A percentile compares a stretch with the other conserved stretches of the same genome.
Evolutionary conservation across 2,888 invertebrate species (phyloP).

Genomic region (Pristionchus arcanus): DNA sequence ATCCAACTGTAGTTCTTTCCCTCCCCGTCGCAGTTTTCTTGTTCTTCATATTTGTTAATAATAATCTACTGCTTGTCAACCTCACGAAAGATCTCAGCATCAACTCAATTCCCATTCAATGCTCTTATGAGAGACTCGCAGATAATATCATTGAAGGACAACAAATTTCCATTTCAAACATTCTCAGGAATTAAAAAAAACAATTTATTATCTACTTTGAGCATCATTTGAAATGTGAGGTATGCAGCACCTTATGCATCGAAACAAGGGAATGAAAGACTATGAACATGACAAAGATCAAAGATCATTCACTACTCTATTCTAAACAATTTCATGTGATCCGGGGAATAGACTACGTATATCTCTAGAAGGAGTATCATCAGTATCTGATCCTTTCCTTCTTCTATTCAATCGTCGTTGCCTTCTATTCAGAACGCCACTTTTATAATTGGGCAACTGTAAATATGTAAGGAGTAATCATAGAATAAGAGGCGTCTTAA

Average conservation of each 20-base stretch:
- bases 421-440: conserved; percentile 32
- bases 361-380: not conserved
- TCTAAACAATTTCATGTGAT: not conserved
- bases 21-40: conserved; percentile 54
- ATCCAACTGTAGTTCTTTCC: conserved; percentile 59
- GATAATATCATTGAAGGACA: not conserved
- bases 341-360: not conserved
- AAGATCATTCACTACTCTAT: not conserved
- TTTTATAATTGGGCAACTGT: not conserved
- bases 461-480: not conserved
- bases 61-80: not conserved
- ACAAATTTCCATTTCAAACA: not conserved
- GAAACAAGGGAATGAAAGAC: not conserved
- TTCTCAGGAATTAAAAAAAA: not conserved
- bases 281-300: not conserved
- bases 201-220: not conserved
- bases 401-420: conserved; percentile 4
- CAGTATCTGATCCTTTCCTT: not conserved
- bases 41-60: conserved; percentile 31
- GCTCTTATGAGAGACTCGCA: not conserved
- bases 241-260: not conserved
- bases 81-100: conserved; percentile 36
- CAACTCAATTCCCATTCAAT: not conserved
- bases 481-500: no score
- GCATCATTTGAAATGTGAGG: not conserved